Evolutionary conservation across 2,888 invertebrate genomes (phyloP).

Genomic region (Lissocephala sabroskyi): DNA sequence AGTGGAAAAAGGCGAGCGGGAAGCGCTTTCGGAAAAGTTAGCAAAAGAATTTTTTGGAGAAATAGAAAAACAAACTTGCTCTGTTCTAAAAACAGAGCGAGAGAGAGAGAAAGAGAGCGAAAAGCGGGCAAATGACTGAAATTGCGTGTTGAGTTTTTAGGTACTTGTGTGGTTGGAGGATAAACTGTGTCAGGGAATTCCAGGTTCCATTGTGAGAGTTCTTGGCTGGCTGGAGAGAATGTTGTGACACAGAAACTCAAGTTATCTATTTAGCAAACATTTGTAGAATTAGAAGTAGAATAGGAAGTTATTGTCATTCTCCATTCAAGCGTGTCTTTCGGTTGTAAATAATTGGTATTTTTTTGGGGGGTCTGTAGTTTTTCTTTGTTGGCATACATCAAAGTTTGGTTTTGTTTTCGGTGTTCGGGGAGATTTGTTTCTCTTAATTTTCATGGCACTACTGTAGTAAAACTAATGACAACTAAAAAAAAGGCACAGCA

Average conservation of each 20-base stretch:
- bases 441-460: conserved; percentile 51
- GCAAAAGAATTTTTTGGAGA: conserved; percentile 6
- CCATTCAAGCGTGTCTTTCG: conserved; percentile 26
- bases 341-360: conserved; percentile 64
- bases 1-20: too few relatives aligned
- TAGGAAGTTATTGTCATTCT: conserved; percentile 36
- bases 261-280: conserved; percentile 51
- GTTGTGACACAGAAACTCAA: conserved; percentile 24
- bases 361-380: conserved; percentile 11
- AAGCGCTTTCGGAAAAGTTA: conserved; percentile 16
- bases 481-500: conserved; percentile 55
- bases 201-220: background rate
- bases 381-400: conserved; percentile 14
- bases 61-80: conserved; percentile 15
- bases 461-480: conserved; percentile 60
- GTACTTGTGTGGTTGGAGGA: background rate
- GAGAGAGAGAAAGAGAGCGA: background rate
- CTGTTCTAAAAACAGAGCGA: conserved; percentile 3
- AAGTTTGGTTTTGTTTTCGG: conserved; percentile 22
- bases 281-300: too few relatives aligned
- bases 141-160: background rate
- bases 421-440: conserved; percentile 24
- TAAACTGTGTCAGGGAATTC: too few relatives aligned
- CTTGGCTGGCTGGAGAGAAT: conserved; percentile 37
- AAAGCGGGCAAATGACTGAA: background rate